Evolutionary conservation across 1,140 invertebrate species (phyloP).

Genomic region (Homalodisca vitripennis): DNA sequence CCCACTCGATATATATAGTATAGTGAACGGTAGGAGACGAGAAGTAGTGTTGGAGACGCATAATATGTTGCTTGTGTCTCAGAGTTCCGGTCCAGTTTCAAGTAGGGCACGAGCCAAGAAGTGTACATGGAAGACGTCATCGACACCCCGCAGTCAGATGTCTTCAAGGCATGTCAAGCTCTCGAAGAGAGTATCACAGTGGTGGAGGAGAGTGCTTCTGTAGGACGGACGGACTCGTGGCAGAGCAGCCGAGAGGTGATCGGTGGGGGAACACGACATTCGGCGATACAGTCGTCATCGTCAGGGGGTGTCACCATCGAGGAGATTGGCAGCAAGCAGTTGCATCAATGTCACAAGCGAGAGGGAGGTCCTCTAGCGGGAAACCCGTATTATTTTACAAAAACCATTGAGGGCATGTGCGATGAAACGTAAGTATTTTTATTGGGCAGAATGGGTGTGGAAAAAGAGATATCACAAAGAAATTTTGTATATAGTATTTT

Average conservation of each 20-base stretch:
- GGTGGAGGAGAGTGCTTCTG: constrained; percentile 31
- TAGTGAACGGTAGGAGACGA: too few relatives aligned
- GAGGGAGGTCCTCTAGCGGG: constrained; percentile 46
- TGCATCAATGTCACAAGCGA: too few relatives aligned
- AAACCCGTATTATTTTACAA: constrained; percentile 67
- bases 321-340: constrained; percentile 21
- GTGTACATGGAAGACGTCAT: constrained; percentile 35
- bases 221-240: constrained; percentile 31
- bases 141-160: constrained; percentile 8
- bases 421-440: constrained; percentile 80
- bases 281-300: constrained; percentile 26
- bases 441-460: too few relatives aligned
- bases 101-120: constrained; percentile 36
- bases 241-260: constrained; percentile 25
- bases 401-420: constrained; percentile 70
- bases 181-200: constrained; percentile 30
- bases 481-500: too few relatives aligned
- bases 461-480: too few relatives aligned
- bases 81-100: constrained; percentile 36
- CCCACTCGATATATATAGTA: too few relatives aligned
- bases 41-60: too few relatives aligned
- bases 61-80: too few relatives aligned
- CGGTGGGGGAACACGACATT: constrained; percentile 26
- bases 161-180: constrained; percentile 25
- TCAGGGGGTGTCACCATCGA: constrained; percentile 19